A percentile compares a stretch with the other conserved stretches of the same genome.
Evolutionary conservation across 2,113 vertebrate species (phyloP).

Genomic region (Sinocyclocheilus rhinocerous): DNA sequence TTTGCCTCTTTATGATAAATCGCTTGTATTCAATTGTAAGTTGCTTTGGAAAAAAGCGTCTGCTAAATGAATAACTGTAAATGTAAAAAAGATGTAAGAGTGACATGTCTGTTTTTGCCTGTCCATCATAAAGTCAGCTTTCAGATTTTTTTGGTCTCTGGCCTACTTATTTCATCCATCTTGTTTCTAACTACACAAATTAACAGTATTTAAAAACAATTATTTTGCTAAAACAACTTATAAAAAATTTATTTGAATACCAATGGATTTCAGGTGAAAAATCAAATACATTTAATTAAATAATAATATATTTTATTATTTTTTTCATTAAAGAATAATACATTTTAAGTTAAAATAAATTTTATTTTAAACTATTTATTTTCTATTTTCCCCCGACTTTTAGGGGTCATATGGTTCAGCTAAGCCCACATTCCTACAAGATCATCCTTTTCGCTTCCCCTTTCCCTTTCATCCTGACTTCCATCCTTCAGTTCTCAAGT

Average conservation of each 20-base stretch:
- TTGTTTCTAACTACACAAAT: background rate
- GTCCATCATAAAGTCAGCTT: background rate
- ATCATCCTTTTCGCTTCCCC: conserved; percentile 14
- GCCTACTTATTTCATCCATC: background rate
- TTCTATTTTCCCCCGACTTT: background rate
- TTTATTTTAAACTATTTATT: background rate
- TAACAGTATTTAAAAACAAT: background rate
- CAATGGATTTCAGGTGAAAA: background rate
- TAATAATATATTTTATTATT: background rate
- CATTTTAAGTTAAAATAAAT: background rate
- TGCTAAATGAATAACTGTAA: too few species aligned
- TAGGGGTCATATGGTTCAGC: conserved; percentile 19
- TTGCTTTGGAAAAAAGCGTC: too few species aligned
- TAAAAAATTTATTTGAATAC: background rate
- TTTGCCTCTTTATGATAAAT: too few species aligned
- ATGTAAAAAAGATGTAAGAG: too few species aligned
- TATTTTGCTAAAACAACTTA: background rate
- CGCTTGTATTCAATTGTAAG: too few species aligned
- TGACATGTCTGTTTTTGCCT: too few species aligned
- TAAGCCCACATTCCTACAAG: conserved; percentile 30
- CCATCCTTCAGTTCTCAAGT: conserved; percentile 21
- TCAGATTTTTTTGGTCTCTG: background rate
- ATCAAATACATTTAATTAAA: background rate
- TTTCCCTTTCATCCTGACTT: conserved; percentile 39
- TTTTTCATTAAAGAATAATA: background rate